These are phyloP conservation scores for Crotalus horridus DNA, from an alignment of 2,113 vertebrate genomes.

Conservation along the genomic window DNA sequence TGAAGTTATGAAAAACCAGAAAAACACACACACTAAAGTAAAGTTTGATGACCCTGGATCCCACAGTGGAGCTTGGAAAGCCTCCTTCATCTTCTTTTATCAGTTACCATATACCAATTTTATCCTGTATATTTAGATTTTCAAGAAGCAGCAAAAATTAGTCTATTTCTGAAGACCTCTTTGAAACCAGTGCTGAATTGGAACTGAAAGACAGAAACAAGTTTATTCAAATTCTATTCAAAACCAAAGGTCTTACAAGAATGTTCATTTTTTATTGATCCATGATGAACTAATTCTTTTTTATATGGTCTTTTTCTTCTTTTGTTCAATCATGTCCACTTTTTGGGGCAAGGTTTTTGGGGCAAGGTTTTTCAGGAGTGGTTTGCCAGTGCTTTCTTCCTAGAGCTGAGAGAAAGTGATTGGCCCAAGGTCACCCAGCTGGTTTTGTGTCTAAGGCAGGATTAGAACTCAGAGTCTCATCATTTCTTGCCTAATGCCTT, in stretches of 20 bases:
- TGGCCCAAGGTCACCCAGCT: neutral
- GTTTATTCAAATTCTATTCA: neutral
- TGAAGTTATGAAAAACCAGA: neutral
- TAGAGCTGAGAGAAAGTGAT: neutral
- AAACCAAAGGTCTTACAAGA: neutral
- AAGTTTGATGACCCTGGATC: neutral
- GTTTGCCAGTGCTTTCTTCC: too few relatives aligned
- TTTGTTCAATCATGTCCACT: too few relatives aligned
- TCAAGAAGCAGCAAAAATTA: neutral
- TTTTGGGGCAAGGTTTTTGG: too few relatives aligned
- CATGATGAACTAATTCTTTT: neutral
- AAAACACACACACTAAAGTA: neutral
- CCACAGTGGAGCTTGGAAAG: neutral
- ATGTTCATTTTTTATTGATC: neutral
- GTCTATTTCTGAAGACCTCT: neutral
- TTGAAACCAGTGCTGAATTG: neutral
- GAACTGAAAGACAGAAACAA: neutral
- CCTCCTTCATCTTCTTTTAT: neutral
- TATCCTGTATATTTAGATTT: neutral
- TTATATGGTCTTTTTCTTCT: neutral
- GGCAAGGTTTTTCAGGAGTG: too few relatives aligned
- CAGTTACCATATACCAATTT: neutral
- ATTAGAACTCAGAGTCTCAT: neutral
- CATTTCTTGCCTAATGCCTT: neutral
- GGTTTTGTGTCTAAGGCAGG: neutral